Base-by-base conservation (phyloP, 2,113 vertebrate genomes). In the Hassar affinis region DNA sequence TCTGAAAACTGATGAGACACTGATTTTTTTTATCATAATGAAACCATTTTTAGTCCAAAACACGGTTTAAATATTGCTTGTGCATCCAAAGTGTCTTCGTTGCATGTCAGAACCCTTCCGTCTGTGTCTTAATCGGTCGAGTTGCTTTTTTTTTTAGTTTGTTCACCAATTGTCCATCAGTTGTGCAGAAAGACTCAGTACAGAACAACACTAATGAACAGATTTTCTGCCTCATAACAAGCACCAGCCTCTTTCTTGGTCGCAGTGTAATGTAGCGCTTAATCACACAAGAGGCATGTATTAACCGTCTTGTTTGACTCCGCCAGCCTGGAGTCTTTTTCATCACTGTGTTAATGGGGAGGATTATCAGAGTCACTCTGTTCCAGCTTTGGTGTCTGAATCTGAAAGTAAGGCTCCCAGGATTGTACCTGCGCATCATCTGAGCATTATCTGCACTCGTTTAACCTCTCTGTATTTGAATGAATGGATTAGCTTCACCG, bases 1-100 rank as follows among this genome's bases (percentile, higher is more conserved):
- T 84, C 47, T 78, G 88, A 84, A 90, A 89, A 88, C 82, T 90
- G 91, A n/a, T n/a, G n/a, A n/a, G n/a, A n/a, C n/a, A n/a, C n/a
- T n/a, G n/a, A n/a, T 59, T 59, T 61, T 71, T 9, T 47, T 47
- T 35, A n/a, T 75, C 27, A 1, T 12, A 0, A n/a, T 20, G 1
- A 8, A 33, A 17, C 15, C 72, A 33, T 33, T 52, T 75, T 30
- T 33, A 14, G 30, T 33, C 4, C 8, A 15, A 20, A 27, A 27
- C 17, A 38, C 52, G 47, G 9, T 79, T 27, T 9, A 30, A 79
- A 10, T 27, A 33, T 10, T 42, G 79, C 79, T 14, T 6, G 59
- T n/a, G 20, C 64, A n/a, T 33, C n/a, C 15, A 51, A 9, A 61
- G 56, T 10, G 0, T 56, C 30, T 51, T 47, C 14, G 6, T 30